phyloP scores from a whole-genome alignment of 2,113 vertebrate genomes.

The Tauraco erythrolophus region DNA sequence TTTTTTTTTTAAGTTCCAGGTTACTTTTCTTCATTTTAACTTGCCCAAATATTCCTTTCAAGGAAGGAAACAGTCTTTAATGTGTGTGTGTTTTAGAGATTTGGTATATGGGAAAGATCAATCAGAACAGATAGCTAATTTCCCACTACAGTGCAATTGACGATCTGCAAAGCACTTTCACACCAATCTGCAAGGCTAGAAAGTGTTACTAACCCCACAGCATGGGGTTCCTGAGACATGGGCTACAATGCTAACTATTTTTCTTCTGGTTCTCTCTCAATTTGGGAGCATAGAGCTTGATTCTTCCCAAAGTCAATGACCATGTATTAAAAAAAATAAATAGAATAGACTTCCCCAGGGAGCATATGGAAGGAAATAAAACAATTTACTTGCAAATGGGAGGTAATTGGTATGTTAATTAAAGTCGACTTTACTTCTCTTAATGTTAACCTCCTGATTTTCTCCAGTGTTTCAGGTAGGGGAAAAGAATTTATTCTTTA shows the following conservation, averaged over 20 bases:
- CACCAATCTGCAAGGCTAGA: background rate
- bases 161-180: background rate
- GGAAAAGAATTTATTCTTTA: constrained; percentile 78
- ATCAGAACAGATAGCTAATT: background rate
- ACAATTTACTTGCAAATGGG: constrained; percentile 75
- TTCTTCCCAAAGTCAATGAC: background rate
- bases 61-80: background rate
- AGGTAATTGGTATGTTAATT: constrained; percentile 84
- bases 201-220: background rate
- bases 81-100: rapidly evolving
- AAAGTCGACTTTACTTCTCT: constrained; percentile 75
- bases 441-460: constrained; percentile 83
- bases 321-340: constrained; percentile 7
- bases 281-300: background rate
- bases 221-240: background rate
- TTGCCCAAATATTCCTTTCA: background rate
- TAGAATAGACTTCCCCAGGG: constrained; percentile 29
- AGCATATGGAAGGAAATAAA: constrained; percentile 74
- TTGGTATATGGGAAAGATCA: background rate
- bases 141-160: background rate
- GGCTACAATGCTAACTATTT: background rate
- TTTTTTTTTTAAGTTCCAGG: too few species aligned
- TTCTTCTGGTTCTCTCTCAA: background rate
- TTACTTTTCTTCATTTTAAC: background rate
- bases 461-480: constrained; percentile 76